Conservation (phyloP, 2,113 vertebrate species). For the Probosciger aterrimus region DNA sequence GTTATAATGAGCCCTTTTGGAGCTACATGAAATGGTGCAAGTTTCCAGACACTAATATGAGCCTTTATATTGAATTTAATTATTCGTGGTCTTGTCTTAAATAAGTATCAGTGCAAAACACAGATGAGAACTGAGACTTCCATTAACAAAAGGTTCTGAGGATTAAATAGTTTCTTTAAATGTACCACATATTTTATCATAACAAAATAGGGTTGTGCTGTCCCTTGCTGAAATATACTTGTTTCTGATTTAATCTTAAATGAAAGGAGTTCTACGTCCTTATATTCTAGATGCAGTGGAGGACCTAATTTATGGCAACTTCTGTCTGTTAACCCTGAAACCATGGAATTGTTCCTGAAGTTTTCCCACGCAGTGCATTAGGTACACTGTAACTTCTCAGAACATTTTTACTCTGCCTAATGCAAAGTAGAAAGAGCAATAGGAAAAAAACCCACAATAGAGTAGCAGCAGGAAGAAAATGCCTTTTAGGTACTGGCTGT, state of each 20-base stretch:
- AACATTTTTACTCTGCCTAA: not conserved
- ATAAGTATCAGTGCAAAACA: not conserved
- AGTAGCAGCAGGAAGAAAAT: not conserved
- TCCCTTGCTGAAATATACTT: not conserved
- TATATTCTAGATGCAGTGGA: not conserved
- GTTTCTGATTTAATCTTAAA: not conserved
- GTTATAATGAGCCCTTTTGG: not conserved
- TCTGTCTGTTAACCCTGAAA: not conserved
- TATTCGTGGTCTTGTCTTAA: not conserved
- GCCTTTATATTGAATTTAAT: not conserved
- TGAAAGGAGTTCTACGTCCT: not conserved
- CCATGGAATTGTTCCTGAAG: not conserved
- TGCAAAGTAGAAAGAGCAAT: not conserved
- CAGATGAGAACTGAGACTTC: not conserved
- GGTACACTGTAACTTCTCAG: not conserved
- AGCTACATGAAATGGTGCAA: not conserved
- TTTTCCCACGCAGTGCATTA: not conserved
- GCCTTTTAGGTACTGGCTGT: not conserved
- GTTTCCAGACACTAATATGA: not conserved
- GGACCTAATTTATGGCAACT: not conserved
- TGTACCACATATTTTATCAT: not conserved
- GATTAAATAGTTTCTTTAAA: not conserved
- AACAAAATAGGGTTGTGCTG: not conserved
- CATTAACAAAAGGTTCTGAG: not conserved
- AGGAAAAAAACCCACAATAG: not conserved